Conservation (phyloP, 2,113 vertebrate genomes). For the Prunella fulvescens region DNA sequence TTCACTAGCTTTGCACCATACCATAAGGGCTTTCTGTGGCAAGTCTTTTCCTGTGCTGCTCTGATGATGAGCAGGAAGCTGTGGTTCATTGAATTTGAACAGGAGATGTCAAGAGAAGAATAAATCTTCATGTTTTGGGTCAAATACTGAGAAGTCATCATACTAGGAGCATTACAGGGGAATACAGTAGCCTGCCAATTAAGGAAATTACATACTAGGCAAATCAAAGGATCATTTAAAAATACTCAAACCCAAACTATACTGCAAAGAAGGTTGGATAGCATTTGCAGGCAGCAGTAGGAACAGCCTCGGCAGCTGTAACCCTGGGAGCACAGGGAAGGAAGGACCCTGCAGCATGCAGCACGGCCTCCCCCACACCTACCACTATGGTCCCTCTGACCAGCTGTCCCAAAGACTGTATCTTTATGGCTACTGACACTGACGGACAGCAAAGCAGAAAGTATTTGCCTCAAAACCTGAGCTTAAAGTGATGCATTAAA, state of each 20-base stretch:
- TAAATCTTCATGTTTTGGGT: not conserved
- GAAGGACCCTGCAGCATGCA: not conserved
- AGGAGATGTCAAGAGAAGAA: not conserved
- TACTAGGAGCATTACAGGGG: not conserved
- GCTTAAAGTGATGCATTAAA: not conserved
- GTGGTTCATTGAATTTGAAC: not conserved
- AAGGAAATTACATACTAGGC: not conserved
- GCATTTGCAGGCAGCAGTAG: not conserved
- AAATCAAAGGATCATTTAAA: not conserved
- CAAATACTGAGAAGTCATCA: not conserved
- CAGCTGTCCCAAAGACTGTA: not conserved
- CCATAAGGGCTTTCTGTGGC: not conserved
- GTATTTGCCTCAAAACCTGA: not conserved
- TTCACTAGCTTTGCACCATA: not conserved
- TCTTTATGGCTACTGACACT: not conserved
- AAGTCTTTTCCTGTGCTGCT: not conserved
- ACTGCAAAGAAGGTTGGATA: not conserved
- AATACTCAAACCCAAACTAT: not conserved
- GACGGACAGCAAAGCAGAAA: not conserved
- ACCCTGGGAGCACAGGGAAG: not conserved
- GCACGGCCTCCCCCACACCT: not conserved
- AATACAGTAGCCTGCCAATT: rapidly evolving
- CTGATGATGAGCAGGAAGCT: not conserved
- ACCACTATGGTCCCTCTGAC: not conserved
- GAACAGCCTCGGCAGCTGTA: not conserved